phyloP scores from a whole-genome alignment of 2,113 vertebrate species.

The Zapornia atra region DNA sequence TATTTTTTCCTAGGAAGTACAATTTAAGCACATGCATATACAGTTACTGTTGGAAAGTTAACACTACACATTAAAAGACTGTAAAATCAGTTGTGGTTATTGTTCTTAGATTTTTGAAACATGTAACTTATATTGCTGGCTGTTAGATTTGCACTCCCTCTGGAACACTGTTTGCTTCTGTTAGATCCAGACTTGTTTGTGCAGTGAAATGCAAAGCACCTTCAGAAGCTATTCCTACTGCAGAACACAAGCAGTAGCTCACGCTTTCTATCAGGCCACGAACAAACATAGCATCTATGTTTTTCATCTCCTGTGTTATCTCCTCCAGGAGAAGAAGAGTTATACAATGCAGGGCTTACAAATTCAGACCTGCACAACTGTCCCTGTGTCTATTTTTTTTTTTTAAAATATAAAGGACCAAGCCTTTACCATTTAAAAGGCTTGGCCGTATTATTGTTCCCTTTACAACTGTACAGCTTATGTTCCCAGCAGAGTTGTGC shows the following conservation, averaged over 20 bases:
- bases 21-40: background rate
- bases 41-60: background rate
- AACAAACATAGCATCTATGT: background rate
- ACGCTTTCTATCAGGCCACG: background rate
- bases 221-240: background rate
- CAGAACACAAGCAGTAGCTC: background rate
- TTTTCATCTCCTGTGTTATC: background rate
- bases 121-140: background rate
- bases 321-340: background rate
- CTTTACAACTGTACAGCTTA: background rate
- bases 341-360: background rate
- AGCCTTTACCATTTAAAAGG: background rate
- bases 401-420: background rate
- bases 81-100: background rate
- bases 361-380: background rate
- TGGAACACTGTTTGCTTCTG: background rate
- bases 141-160: background rate
- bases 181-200: background rate
- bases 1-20: background rate
- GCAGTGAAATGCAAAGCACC: background rate
- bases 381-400: background rate
- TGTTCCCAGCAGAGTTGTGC: background rate
- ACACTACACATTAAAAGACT: background rate
- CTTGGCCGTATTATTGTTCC: background rate
- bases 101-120: background rate